These are phyloP conservation scores for Buceros bicornis DNA, from an alignment of 2,797 vertebrate genomes.

Conservation along the genomic window DNA sequence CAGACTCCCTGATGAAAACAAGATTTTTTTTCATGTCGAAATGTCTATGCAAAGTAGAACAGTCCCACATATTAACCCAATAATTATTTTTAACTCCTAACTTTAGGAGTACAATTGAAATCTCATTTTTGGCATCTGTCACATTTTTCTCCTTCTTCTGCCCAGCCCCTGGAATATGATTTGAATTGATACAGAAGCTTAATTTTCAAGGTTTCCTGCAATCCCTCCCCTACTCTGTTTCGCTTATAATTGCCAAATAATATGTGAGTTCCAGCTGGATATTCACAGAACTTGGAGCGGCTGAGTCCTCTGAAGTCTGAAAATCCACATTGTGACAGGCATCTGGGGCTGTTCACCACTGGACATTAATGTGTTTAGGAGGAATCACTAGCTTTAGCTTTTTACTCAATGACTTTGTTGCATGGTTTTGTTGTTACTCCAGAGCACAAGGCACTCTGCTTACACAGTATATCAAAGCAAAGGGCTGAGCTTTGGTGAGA, in stretches of 20 bases:
- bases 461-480: background rate
- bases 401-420: background rate
- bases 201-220: slow-evolving; percentile 25
- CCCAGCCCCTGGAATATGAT: background rate
- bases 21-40: background rate
- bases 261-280: background rate
- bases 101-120: background rate
- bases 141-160: background rate
- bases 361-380: background rate
- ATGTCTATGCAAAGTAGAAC: background rate
- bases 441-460: background rate
- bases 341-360: background rate
- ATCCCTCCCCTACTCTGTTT: background rate
- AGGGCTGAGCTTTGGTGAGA: background rate
- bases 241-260: background rate
- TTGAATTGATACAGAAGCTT: background rate
- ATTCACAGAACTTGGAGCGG: background rate
- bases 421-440: background rate
- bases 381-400: background rate
- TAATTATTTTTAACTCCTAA: background rate
- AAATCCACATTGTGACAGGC: background rate
- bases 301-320: background rate
- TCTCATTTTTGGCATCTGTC: background rate
- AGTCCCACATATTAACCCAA: background rate
- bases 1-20: background rate